Evolutionary conservation across 2,113 vertebrate species (phyloP), one percentile per base, ranked within the genome.

Genomic region (Sminthopsis crassicaudata): DNA sequence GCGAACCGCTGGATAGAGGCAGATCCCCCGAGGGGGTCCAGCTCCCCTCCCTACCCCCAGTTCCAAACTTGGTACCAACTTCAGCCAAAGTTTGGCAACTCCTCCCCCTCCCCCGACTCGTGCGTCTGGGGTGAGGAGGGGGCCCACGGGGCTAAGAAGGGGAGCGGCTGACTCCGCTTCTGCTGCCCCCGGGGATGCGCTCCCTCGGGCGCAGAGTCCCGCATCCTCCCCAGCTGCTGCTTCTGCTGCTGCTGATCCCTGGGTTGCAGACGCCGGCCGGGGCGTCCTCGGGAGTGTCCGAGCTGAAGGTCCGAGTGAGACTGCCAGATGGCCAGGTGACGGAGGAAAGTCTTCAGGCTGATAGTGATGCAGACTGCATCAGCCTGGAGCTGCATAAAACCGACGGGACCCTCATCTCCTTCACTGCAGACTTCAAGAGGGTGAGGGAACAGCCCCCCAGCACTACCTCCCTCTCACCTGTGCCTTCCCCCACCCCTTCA

Each of bases 361-460:
- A 99, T 98, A 99, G 98, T 92, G 99, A 99, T 42, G 98, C 97
- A 53, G 99, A 99, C 99, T 98, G 98, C 91, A 98, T 99, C 97
- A 98, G 99, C 50, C 97, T 99, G 24, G 99, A 99, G 98, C 99
- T 99, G 96, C 99, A 99, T 92, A 98, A 99, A 92, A 98, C 99
- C 48, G 99, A 99, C 91, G 99, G 99, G 8, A 99, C 99, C 3
- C 99, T 99, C 52, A 96, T 99, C 96, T 99, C 99, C 57, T 99
- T 99, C 95, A 97, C 99, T 67, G 99, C 99, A 5, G 99, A 99
- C 98, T 99, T 99, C 97, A 99, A 98, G 97, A 99, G 99, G 99
- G 99, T 99, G 98, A 98, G 99, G 92, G 57, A 1, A 23, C 67
- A 19, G 48, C 26, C 9, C 89, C 27, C 57, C 30, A 11, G 19